Evolutionary conservation across 2,888 invertebrate genomes (phyloP).

Genomic region (Caenorhabditis sp.): DNA sequence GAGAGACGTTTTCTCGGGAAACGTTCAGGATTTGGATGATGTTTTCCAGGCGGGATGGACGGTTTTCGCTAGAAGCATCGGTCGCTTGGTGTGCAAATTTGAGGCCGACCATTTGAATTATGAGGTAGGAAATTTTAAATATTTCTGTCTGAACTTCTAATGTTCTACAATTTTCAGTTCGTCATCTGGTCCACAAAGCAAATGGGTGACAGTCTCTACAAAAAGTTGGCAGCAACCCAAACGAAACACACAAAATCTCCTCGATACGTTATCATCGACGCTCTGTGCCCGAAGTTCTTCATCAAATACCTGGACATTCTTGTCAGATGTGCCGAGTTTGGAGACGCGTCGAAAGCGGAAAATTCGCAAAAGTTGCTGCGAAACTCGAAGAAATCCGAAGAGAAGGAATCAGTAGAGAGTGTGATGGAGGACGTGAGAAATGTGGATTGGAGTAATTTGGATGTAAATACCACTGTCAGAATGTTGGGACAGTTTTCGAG

Average conservation of each 20-base stretch:
- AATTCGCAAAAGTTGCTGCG: not conserved
- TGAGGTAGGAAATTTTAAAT: conserved; percentile 30
- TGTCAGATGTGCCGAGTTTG: conserved; percentile 63
- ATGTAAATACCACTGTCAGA: conserved; percentile 59
- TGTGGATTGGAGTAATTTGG: conserved; percentile 62
- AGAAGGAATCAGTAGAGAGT: conserved; percentile 45
- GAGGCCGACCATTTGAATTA: conserved; percentile 57
- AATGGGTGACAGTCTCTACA: conserved; percentile 38
- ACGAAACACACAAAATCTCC: conserved; percentile 33
- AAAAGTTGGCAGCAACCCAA: conserved; percentile 27
- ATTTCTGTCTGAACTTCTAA: too few species aligned
- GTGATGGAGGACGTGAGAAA: conserved; percentile 64
- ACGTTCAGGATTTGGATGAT: conserved; percentile 57
- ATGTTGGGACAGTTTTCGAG: conserved; percentile 65
- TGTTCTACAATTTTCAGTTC: conserved; percentile 39
- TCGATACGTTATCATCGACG: conserved; percentile 51
- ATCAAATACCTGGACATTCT: conserved; percentile 61
- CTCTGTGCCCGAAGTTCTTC: conserved; percentile 60
- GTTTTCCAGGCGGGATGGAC: conserved; percentile 61
- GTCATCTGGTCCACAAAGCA: conserved; percentile 63
- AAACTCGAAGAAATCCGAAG: not conserved
- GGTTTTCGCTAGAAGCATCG: conserved; percentile 59
- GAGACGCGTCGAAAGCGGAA: conserved; percentile 54
- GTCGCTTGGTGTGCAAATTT: conserved; percentile 57
- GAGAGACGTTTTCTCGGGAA: conserved; percentile 50